Conservation (phyloP, 1,140 invertebrate species). For the Drosophila ananassae region DNA sequence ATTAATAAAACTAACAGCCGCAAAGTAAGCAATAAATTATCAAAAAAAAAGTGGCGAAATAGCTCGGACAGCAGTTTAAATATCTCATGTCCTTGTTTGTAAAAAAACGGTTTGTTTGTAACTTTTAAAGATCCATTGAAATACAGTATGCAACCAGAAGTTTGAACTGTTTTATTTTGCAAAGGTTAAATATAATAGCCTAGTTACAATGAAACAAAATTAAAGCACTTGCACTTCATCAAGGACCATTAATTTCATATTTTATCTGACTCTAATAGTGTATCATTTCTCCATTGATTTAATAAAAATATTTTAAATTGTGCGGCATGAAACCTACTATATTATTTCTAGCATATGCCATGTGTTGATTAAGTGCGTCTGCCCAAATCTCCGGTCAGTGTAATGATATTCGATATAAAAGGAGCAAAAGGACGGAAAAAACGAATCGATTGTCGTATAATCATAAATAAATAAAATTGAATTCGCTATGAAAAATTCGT, state of each 20-base stretch:
- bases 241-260: neutral
- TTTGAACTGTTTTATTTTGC: neutral
- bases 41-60: slow-evolving; percentile 44
- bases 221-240: neutral
- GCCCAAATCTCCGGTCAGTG: slow-evolving; percentile 7
- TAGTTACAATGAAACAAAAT: too few species aligned
- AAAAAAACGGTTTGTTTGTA: neutral
- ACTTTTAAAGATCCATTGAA: neutral
- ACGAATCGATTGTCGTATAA: slow-evolving; percentile 74
- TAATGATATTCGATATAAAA: neutral
- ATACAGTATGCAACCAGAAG: neutral
- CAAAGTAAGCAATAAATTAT: slow-evolving; percentile 75
- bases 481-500: slow-evolving; percentile 69
- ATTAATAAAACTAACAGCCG: slow-evolving; percentile 77
- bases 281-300: neutral
- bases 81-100: slow-evolving; percentile 8
- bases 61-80: slow-evolving; percentile 45
- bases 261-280: neutral
- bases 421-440: slow-evolving; percentile 7
- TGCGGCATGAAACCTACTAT: neutral
- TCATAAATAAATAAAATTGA: slow-evolving; percentile 81
- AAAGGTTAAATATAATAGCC: neutral
- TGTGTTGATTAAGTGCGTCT: slow-evolving; percentile 12
- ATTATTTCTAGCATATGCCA: slow-evolving; percentile 5
- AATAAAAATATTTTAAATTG: neutral